phyloP scores from a whole-genome alignment of 2,888 invertebrate species.

The Rhagium mordax region DNA sequence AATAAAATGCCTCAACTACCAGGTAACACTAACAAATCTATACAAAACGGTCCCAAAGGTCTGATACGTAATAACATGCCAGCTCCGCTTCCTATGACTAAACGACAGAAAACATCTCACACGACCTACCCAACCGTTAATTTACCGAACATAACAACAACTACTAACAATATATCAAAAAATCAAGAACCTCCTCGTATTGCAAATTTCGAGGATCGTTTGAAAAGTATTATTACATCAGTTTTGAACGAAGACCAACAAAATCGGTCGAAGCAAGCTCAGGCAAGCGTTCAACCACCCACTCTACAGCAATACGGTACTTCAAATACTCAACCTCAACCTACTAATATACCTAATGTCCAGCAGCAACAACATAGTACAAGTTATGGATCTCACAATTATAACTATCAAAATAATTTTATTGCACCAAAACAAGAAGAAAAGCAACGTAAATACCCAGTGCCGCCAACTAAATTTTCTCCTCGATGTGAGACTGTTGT shows the following conservation, averaged over 20 bases:
- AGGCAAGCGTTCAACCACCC: slow-evolving; percentile 48
- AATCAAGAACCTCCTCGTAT: slow-evolving; percentile 87
- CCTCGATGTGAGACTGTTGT: slow-evolving; percentile 61
- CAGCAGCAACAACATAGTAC: slow-evolving; percentile 41
- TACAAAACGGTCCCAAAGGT: slow-evolving; percentile 53
- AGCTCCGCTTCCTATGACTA: slow-evolving; percentile 63
- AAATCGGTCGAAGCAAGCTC: slow-evolving; percentile 68
- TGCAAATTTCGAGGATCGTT: slow-evolving; percentile 90
- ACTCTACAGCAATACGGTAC: slow-evolving; percentile 38
- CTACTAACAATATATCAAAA: slow-evolving; percentile 32
- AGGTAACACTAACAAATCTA: slow-evolving; percentile 41
- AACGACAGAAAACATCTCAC: slow-evolving; percentile 63
- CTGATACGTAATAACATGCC: slow-evolving; percentile 65
- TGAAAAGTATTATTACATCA: slow-evolving; percentile 89
- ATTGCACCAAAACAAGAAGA: slow-evolving; percentile 60
- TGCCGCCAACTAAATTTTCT: slow-evolving; percentile 42
- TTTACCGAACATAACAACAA: slow-evolving; percentile 35
- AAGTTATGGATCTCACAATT: slow-evolving; percentile 50
- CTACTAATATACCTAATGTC: slow-evolving; percentile 28
- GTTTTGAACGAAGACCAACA: slow-evolving; percentile 89
- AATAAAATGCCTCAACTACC: slow-evolving; percentile 48
- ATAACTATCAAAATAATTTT: slow-evolving; percentile 56
- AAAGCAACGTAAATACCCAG: slow-evolving; percentile 51
- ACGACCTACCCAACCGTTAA: slow-evolving; percentile 47
- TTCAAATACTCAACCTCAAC: slow-evolving; percentile 1